Evolutionary conservation across 2,888 invertebrate genomes (phyloP).

Genomic region (Cataglyphis livida): DNA sequence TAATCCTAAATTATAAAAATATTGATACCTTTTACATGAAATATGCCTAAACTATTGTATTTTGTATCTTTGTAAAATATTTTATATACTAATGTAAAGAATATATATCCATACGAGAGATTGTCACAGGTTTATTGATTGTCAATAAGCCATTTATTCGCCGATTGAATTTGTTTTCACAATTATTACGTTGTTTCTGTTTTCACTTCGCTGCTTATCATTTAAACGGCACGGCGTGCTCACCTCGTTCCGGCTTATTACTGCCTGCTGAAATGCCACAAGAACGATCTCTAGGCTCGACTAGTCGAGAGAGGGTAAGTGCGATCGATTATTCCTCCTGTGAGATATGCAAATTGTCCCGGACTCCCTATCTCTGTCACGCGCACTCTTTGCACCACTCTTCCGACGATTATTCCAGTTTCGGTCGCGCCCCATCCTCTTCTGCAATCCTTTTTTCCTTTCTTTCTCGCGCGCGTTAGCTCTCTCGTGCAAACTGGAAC

Average conservation of each 20-base stretch:
- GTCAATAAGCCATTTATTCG: neutral
- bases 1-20: too few relatives aligned
- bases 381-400: slow-evolving; percentile 22
- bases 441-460: slow-evolving; percentile 36
- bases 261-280: slow-evolving; percentile 22
- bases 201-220: slow-evolving; percentile 39
- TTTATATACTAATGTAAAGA: neutral
- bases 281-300: slow-evolving; percentile 29
- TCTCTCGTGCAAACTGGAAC: slow-evolving; percentile 57
- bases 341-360: slow-evolving; percentile 81
- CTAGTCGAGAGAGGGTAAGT: slow-evolving; percentile 70
- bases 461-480: slow-evolving; percentile 14
- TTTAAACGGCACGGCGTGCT: slow-evolving; percentile 28
- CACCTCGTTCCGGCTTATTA: slow-evolving; percentile 26
- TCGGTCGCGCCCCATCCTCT: slow-evolving; percentile 16
- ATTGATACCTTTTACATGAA: too few relatives aligned
- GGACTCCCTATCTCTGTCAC: slow-evolving; percentile 34
- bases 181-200: neutral
- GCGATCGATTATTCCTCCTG: slow-evolving; percentile 82
- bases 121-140: neutral
- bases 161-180: neutral
- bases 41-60: too few relatives aligned
- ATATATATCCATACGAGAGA: neutral
- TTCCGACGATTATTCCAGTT: slow-evolving; percentile 27
- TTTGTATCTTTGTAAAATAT: neutral